Percentiles rank a stretch among this genome's conserved stretches.
These are phyloP conservation scores for Apogon hyalosoma DNA, from an alignment of 2,797 vertebrate genomes.

Conservation along the genomic window DNA sequence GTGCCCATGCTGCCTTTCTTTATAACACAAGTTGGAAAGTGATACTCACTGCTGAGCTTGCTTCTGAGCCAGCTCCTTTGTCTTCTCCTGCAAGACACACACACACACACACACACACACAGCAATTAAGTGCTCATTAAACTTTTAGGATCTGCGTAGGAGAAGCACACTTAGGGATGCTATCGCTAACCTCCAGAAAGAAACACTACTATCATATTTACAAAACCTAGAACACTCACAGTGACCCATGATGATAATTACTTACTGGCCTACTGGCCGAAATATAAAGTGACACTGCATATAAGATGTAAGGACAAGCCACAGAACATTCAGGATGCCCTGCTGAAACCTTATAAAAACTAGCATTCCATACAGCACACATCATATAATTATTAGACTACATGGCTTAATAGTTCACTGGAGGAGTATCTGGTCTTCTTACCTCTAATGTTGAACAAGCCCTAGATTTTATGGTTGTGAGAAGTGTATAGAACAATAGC, in stretches of 20 bases:
- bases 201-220: constrained; percentile 44
- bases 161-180: constrained; percentile 43
- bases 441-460: too few relatives aligned
- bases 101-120: constrained; percentile 46
- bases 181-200: constrained; percentile 51
- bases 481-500: too few relatives aligned
- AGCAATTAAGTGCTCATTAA: constrained; percentile 81
- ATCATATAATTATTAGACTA: too few relatives aligned
- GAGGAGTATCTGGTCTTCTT: too few relatives aligned
- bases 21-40: constrained; percentile 63
- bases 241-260: constrained; percentile 15
- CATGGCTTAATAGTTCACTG: too few relatives aligned
- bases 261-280: constrained; percentile 15
- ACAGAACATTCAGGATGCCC: background rate
- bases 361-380: too few relatives aligned
- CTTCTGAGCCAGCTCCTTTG: constrained; percentile 95
- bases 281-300: constrained; percentile 8
- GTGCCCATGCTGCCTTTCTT: constrained; percentile 25
- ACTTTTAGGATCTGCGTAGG: constrained; percentile 73
- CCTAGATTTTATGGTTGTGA: too few relatives aligned
- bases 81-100: constrained; percentile 89
- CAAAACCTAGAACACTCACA: constrained; percentile 15
- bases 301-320: background rate
- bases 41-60: constrained; percentile 96
- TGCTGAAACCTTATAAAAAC: background rate